Evolutionary conservation across 2,888 invertebrate genomes (phyloP).

Genomic region (Microctonus brassicae): DNA sequence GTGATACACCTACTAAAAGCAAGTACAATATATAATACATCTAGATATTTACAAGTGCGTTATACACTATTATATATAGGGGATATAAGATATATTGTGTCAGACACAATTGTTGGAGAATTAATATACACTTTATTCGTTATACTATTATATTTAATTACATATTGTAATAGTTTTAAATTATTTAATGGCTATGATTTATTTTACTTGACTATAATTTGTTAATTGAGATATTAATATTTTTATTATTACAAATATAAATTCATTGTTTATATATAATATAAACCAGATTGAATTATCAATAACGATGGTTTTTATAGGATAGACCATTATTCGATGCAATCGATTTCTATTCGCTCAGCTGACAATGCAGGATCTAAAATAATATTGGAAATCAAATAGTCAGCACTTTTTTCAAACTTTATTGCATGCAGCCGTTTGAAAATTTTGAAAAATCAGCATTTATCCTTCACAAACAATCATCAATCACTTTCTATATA

Average conservation of each 20-base stretch:
- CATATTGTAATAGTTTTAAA: too few species aligned
- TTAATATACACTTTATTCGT: not conserved
- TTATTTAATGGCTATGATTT: too few species aligned
- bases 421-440: not conserved
- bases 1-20: not conserved
- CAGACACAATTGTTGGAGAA: not conserved
- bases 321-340: not conserved
- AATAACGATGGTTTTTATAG: not conserved
- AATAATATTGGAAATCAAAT: not conserved
- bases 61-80: conserved; percentile 4
- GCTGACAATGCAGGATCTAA: not conserved
- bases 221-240: too few species aligned
- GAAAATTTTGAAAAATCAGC: not conserved
- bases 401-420: not conserved
- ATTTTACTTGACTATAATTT: too few species aligned
- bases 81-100: not conserved
- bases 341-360: not conserved
- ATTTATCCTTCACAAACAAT: not conserved
- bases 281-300: not conserved
- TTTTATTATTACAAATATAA: too few species aligned
- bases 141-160: too few species aligned
- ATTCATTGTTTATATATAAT: not conserved
- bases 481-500: not conserved
- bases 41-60: not conserved
- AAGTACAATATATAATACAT: too few species aligned